Base-by-base conservation (phyloP, 2,797 vertebrate species). In the Amblyraja radiata region DNA sequence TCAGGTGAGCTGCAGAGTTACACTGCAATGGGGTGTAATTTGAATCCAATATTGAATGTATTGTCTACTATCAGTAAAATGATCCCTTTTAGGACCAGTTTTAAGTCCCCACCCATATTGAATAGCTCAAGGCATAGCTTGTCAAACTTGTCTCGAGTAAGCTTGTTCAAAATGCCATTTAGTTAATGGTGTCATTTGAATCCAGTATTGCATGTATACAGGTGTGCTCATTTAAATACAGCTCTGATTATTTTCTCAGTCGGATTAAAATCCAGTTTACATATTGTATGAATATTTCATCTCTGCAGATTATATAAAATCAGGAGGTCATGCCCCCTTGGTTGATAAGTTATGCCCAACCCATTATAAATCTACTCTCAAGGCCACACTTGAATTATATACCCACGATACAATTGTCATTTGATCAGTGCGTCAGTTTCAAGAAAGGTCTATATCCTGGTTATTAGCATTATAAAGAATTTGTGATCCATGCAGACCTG, bases 91-190 rank as follows among this genome's bases (percentile, higher is more conserved):
- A 11, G 23, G 23, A 25, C 81, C 46, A 28, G 46, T 25, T 54
- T 14, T 11, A 13, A 80, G 39, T 46, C 16, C 46, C 99, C 98
- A 97, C 99, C 98, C 98, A 97, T 98, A 97, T 99, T 99, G 97
- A 99, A 98, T 97, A 99, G 98, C 98, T 99, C 99, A 99, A 99
- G 99, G 98, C 99, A 99, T 99, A 99, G 98, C 98, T 99, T 99
- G 98, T 99, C 99, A 97, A 99, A 99, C 98, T 98, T 99, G 94
- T 99, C 99, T 97, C 98, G 99, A 97, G 98, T 99, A 98, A 99
- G 98, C 97, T 99, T 99, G 97, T 99, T 99, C 97, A 99, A 97
- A 98, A 98, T 99, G 97, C 98, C 46, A 54, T 54, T 54, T 54
- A 74, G 21, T 6, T 74, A 25, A 74, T 6, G 21, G 18, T 2